Evolutionary conservation across 2,888 invertebrate genomes (phyloP).

Genomic region (Hedychridium roseum): DNA sequence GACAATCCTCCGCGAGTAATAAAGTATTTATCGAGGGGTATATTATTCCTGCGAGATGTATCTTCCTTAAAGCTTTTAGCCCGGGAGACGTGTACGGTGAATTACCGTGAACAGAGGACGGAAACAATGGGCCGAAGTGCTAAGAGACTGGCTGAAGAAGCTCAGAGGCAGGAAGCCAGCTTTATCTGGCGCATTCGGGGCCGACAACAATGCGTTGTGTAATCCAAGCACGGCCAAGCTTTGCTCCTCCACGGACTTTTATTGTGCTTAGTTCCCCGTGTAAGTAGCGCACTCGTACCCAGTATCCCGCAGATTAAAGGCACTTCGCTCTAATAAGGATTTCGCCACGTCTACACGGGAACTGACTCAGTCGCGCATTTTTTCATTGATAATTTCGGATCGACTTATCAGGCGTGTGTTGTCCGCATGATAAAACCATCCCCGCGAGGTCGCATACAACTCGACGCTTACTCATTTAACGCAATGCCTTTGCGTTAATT

Average conservation of each 20-base stretch:
- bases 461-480: no score
- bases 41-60: no score
- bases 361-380: conserved; percentile 4
- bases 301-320: not conserved
- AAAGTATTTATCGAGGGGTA: no score
- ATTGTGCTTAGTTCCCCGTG: not conserved
- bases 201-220: conserved; percentile 20
- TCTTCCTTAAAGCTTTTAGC: no score
- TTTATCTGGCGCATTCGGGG: conserved; percentile 7
- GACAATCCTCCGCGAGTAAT: no score
- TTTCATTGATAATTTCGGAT: conserved; percentile 19
- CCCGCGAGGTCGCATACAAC: no score
- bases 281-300: not conserved
- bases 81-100: no score
- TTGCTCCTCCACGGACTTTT: conserved; percentile 4
- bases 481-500: no score
- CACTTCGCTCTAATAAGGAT: not conserved
- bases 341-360: not conserved
- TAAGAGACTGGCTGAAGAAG: no score
- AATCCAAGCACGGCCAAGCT: conserved; percentile 10
- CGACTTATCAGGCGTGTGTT: conserved; percentile 18
- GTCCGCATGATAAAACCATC: no score
- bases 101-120: no score
- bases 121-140: no score
- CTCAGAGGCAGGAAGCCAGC: conserved; percentile 20